Conservation (phyloP, 2,888 invertebrate genomes). For the Eristalinus sepulchralis region DNA sequence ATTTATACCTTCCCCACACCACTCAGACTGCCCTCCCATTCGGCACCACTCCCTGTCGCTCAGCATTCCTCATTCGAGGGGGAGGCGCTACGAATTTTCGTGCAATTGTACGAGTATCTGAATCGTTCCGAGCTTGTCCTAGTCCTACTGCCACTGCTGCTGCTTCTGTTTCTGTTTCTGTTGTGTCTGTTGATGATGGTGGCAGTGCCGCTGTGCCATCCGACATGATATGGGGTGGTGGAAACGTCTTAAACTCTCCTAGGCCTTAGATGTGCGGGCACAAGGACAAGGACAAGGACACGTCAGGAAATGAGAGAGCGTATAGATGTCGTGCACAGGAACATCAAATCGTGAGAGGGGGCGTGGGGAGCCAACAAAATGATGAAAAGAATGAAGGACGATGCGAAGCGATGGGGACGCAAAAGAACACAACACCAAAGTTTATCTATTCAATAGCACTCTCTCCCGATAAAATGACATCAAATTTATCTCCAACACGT, state of each 20-base stretch:
- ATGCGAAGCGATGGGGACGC: neutral
- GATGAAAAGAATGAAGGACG: slow-evolving; percentile 14
- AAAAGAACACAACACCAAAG: slow-evolving; percentile 46
- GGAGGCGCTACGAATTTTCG: neutral
- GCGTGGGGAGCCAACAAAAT: neutral
- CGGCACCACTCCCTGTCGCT: neutral
- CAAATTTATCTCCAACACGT: slow-evolving; percentile 69
- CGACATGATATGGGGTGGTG: no score
- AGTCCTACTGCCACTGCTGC: no score
- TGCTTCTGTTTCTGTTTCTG: neutral
- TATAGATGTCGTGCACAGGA: slow-evolving; percentile 37
- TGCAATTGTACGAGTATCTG: slow-evolving; percentile 13
- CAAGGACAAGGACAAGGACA: slow-evolving; percentile 22
- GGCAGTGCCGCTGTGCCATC: no score
- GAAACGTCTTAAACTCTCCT: neutral
- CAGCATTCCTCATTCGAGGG: neutral
- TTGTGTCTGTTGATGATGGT: neutral
- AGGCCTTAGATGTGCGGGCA: neutral
- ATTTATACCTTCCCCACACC: slow-evolving; percentile 32
- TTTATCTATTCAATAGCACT: slow-evolving; percentile 69
- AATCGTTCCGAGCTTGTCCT: slow-evolving; percentile 4
- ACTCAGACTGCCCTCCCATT: neutral
- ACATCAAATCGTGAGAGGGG: slow-evolving; percentile 39
- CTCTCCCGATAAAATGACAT: slow-evolving; percentile 64
- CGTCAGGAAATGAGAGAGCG: slow-evolving; percentile 32